These are phyloP conservation scores for Nipponia nippon DNA, from an alignment of 2,113 vertebrate genomes.

Conservation along the genomic window DNA sequence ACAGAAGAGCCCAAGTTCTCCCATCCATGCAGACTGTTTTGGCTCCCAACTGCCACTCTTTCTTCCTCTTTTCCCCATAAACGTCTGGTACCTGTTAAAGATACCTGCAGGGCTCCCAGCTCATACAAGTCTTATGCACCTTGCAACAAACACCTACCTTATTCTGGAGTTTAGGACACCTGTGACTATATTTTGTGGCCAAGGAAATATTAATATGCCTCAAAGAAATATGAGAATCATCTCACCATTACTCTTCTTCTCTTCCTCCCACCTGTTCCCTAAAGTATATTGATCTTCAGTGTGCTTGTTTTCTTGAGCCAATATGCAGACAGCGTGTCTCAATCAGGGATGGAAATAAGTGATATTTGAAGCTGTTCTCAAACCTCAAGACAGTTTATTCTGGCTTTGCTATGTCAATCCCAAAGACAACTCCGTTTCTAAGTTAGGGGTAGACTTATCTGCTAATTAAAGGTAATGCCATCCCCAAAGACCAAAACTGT, in stretches of 20 bases:
- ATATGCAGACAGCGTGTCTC: not conserved
- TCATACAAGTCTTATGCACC: not conserved
- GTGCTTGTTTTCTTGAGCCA: not conserved
- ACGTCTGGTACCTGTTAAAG: not conserved
- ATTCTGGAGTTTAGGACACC: not conserved
- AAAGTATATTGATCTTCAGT: conserved; percentile 10
- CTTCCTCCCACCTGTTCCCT: not conserved
- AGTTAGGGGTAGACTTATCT: not conserved
- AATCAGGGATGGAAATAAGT: not conserved
- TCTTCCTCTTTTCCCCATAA: not conserved
- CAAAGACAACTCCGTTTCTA: not conserved
- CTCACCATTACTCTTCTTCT: not conserved
- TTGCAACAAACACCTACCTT: not conserved
- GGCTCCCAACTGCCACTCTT: not conserved
- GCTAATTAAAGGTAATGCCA: not conserved
- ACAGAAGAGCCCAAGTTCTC: not conserved
- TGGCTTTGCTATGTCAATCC: not conserved
- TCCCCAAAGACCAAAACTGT: not conserved
- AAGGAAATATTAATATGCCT: not conserved
- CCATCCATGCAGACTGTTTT: not conserved
- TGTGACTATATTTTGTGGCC: conserved; percentile 22
- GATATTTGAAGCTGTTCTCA: conserved; percentile 1
- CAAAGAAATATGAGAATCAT: not conserved
- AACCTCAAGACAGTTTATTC: not conserved
- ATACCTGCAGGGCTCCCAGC: not conserved